phyloP scores from a whole-genome alignment of 92 coral and sea anemone genomes.

The Parazoanthus darwini region DNA sequence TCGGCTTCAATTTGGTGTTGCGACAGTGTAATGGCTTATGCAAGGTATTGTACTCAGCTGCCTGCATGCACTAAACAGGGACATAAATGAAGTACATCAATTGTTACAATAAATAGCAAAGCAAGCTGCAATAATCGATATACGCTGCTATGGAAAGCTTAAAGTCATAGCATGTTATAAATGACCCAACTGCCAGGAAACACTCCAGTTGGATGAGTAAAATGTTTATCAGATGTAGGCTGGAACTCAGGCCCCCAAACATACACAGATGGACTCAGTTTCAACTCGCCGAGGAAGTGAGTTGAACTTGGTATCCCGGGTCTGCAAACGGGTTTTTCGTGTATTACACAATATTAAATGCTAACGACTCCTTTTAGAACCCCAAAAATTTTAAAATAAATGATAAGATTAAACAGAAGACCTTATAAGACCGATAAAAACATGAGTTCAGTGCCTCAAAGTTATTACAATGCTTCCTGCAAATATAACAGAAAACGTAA shows the following conservation, averaged over 20 bases:
- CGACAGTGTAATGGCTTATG: slow-evolving; percentile 13
- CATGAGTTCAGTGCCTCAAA: background rate
- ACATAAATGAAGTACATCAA: background rate
- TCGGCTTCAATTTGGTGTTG: slow-evolving; percentile 23
- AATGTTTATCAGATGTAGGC: background rate
- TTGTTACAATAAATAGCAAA: no score
- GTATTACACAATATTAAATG: background rate
- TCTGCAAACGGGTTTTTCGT: background rate
- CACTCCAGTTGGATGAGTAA: background rate
- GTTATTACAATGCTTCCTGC: background rate
- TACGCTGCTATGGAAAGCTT: background rate
- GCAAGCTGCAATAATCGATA: background rate
- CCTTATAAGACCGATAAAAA: background rate
- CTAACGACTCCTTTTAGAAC: background rate
- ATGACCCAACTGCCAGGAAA: no score
- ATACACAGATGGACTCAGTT: background rate
- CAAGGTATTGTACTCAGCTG: slow-evolving; percentile 34
- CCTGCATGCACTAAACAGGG: background rate
- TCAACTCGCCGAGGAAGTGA: background rate
- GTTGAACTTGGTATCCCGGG: background rate
- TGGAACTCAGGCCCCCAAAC: background rate
- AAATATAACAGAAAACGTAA: slow-evolving; percentile 9
- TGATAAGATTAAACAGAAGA: background rate
- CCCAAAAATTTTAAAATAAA: background rate
- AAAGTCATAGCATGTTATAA: background rate